Evolutionary conservation across 2,113 vertebrate species (phyloP).

Genomic region (Bostrychus sinensis): DNA sequence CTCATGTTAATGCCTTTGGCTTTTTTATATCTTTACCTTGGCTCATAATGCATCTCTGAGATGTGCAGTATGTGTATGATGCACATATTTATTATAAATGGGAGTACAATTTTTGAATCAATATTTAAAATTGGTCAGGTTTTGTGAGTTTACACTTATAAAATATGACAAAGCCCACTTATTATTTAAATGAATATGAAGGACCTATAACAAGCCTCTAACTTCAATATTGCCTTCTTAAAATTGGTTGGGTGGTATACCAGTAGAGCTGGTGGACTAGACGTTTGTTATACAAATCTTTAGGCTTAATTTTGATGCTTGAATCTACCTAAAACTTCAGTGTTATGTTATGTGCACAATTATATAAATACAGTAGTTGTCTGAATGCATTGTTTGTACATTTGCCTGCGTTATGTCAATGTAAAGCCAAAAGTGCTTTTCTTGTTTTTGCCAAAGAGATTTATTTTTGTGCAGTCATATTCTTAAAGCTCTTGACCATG

Average conservation of each 20-base stretch:
- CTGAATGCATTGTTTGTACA: conserved; percentile 22
- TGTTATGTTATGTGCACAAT: conserved; percentile 9
- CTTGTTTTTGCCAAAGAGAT: conserved; percentile 67
- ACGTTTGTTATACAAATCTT: conserved; percentile 5
- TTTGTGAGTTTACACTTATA: conserved; percentile 21
- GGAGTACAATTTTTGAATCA: conserved; percentile 26
- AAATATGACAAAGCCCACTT: conserved; percentile 35
- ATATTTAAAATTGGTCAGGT: conserved; percentile 15
- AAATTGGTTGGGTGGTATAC: conserved; percentile 1
- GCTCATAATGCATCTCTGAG: conserved; percentile 26
- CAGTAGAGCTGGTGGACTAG: conserved; percentile 5
- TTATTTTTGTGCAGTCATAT: conserved; percentile 39
- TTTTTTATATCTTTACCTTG: conserved; percentile 39
- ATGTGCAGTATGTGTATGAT: conserved; percentile 22
- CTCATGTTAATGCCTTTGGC: conserved; percentile 36
- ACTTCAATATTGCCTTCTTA: conserved; percentile 17
- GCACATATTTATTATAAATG: conserved; percentile 50
- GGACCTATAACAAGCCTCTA: conserved; percentile 19
- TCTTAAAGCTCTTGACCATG: conserved; percentile 25
- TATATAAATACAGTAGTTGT: conserved; percentile 11
- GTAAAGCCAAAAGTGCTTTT: conserved; percentile 62
- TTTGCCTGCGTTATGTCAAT: conserved; percentile 44
- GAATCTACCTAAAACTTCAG: not conserved
- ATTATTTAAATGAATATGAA: conserved; percentile 26
- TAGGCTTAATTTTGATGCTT: conserved; percentile 15